Evolutionary conservation across 2,888 invertebrate genomes (phyloP), one percentile per base, ranked within the genome.

Genomic region (Brachyopa scutellaris): DNA sequence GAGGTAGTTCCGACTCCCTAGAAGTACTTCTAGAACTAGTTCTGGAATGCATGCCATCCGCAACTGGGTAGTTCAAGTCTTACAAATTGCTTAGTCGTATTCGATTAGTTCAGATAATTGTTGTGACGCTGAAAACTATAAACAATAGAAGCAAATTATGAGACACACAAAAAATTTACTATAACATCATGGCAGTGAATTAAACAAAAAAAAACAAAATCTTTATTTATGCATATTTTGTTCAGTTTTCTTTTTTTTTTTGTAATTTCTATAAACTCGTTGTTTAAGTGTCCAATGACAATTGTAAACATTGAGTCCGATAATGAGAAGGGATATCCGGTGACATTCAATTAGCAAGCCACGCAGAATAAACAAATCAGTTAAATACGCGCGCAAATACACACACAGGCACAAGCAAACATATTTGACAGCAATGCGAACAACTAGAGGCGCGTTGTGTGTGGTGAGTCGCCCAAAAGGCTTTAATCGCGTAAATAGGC

Each of bases 281-380:
- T 49, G 42, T 79, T 40, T 4, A 53, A 49, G 38, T 40, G 13
- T n/a, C 17, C 42, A 53, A 40, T 49, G 72, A 66, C 19, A 57
- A 47, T 45, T 42, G 69, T 80, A 76, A 80, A 80, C 76, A 74
- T 69, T 45, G 45, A 57, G 42, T 42, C 74, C 29, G 74, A 69
- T 57, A 76, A 80, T 62, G 57, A 64, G 57, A 69, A 69, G 80
- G 80, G 69, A 76, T 76, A 80, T 80, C 80, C 67, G 76, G 80
- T 80, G 76, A 76, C 76, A 80, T 76, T 80, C 80, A 80, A 80
- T 80, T 76, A 80, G 76, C 76, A 76, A 80, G 62, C 49, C 42
- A 51, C 47, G 49, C 42, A 62, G 33, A 80, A 64, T 76, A 70
- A 80, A 80, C 80, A 76, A 80, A 69, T 80, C 69, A 76, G 57